A percentile compares a stretch with the other conserved stretches of the same genome.
phyloP scores from a whole-genome alignment of 2,888 invertebrate species.

The Dascillus cervinus region DNA sequence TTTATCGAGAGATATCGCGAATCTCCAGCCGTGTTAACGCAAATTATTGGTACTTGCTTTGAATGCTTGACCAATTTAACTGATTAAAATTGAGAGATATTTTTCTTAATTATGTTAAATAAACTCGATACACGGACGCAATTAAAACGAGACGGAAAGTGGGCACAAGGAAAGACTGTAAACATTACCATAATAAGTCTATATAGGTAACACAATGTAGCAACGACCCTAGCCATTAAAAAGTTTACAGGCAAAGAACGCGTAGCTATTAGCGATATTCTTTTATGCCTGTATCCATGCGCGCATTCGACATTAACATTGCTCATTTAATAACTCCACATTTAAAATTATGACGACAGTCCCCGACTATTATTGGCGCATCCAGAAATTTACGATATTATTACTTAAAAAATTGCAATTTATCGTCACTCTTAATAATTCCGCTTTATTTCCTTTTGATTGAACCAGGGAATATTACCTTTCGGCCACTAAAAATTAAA shows the following conservation, averaged over 20 bases:
- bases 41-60: constrained; percentile 23
- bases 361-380: constrained; percentile 18
- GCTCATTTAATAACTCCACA: constrained; percentile 33
- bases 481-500: too few species aligned
- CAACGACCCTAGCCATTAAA: constrained; percentile 32
- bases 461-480: too few species aligned
- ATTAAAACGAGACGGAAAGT: too few species aligned
- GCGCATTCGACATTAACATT: constrained; percentile 33
- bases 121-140: too few species aligned
- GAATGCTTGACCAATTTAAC: constrained; percentile 11
- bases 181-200: too few species aligned
- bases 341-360: constrained; percentile 34
- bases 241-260: constrained; percentile 30
- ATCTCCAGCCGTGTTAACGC: constrained; percentile 26
- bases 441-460: too few species aligned
- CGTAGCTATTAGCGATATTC: constrained; percentile 33
- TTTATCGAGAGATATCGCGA: constrained; percentile 24
- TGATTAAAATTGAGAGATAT: constrained; percentile 14
- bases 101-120: too few species aligned
- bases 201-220: constrained; percentile 19
- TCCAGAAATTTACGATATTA: not conserved
- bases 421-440: constrained; percentile 1
- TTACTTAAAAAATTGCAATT: constrained; percentile 3
- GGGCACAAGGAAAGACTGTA: too few species aligned
- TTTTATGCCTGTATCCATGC: constrained; percentile 30